Conservation (phyloP, 2,113 vertebrate genomes). For the Arizona elegans region DNA sequence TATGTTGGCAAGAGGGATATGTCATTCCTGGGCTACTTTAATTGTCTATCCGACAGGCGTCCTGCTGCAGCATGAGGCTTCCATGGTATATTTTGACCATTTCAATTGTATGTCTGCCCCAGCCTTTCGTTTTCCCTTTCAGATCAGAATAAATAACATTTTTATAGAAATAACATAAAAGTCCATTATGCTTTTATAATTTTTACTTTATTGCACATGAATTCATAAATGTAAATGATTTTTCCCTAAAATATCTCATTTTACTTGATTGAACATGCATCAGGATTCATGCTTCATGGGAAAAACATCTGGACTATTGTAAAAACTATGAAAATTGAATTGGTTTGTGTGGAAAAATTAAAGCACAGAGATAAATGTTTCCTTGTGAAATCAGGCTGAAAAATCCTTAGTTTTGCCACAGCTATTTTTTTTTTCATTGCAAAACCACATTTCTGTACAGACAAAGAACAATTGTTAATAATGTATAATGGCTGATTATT, state of each 20-base stretch:
- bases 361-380: background rate
- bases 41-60: constrained; percentile 82
- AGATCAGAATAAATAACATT: constrained; percentile 40
- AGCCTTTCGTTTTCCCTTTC: constrained; percentile 50
- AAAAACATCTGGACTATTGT: background rate
- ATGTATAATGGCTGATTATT: background rate
- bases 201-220: background rate
- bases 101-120: constrained; percentile 41
- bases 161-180: constrained; percentile 38
- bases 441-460: background rate
- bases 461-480: background rate
- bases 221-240: background rate
- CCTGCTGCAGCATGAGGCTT: constrained; percentile 68
- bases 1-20: constrained; percentile 94
- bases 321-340: background rate
- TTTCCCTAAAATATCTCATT: background rate
- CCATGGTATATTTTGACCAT: constrained; percentile 65
- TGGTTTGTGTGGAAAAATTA: background rate
- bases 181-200: background rate
- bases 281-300: background rate
- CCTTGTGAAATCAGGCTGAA: background rate
- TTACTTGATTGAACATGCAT: background rate
- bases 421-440: background rate
- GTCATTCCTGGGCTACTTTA: constrained; percentile 85
- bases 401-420: background rate